Base-by-base conservation (phyloP, 2,888 invertebrate species). In the Cantharis rustica region DNA sequence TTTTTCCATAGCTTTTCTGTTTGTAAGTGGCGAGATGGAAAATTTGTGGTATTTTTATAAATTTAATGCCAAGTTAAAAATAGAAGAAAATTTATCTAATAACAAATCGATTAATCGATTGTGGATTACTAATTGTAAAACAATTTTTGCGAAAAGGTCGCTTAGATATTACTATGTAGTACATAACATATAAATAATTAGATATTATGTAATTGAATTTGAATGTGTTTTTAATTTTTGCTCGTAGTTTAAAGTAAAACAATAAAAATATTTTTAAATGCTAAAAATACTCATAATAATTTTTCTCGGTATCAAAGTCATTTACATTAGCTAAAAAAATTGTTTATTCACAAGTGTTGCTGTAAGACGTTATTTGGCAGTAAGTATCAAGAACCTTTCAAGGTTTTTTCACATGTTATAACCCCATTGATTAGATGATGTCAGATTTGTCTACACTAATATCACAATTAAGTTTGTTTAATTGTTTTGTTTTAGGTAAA, bases 371-470 rank as follows among this genome's bases (percentile, higher is more conserved):
- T 73, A 73, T 73, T 73, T 73, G 73, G 73, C 73, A 73, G 61
- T 68, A 16, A 68, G 73, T 64, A 71, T 71, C 75, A 75, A 75
- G 75, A 75, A 75, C 75, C 75, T 75, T 68, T 75, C 75, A 75
- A 75, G 75, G 75, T 47, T 75, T 75, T 75, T 75, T 75, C 68
- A 62, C 68, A 73, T 68, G 73, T 73, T 68, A 73, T 73, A 75
- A 75, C 68, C 66, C 71, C 71, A 75, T 75, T 75, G 75, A 75
- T 75, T 75, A 75, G 71, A 63, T 75, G 75, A 75, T 75, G 75
- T 75, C 71, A 75, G 75, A 75, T 62, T 71, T 75, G 72, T 73
- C 73, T 73, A 69, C 68, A 27, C 61, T 69, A 61, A 61, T 68
- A 66, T 66, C 23, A 72, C 20, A 23, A 47, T 47, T 47, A 47